These are phyloP conservation scores for Drosophila paracracens DNA, from an alignment of 2,888 invertebrate species.

Conservation along the genomic window DNA sequence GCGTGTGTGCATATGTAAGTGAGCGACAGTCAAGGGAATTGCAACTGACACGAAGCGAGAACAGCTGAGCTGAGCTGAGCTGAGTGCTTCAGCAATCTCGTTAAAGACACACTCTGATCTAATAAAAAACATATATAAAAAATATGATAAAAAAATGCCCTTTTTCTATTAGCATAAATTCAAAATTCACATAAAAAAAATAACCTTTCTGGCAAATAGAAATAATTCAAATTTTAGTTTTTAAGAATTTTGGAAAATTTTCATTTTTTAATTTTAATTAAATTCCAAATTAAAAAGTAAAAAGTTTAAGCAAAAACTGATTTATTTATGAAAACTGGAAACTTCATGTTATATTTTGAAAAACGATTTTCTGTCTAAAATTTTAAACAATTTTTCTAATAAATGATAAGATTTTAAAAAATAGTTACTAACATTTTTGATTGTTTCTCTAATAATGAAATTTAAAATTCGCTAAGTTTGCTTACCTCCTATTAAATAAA, in stretches of 20 bases:
- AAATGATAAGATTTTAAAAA: not conserved
- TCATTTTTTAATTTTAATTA: not conserved
- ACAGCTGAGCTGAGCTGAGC: slow-evolving; percentile 49
- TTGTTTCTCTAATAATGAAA: not conserved
- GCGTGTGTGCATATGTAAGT: not conserved
- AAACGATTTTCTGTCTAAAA: no score
- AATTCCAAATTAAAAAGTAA: no score
- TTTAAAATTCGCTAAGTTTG: not conserved
- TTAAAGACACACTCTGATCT: not conserved
- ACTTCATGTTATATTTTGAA: no score
- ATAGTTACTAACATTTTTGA: no score
- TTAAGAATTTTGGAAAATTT: no score
- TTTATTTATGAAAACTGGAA: no score
- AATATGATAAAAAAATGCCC: not conserved
- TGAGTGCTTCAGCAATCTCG: slow-evolving; percentile 29
- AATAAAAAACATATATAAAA: no score
- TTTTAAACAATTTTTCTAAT: no score
- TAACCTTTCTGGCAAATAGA: accelerated
- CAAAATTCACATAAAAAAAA: not conserved
- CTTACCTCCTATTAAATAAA: not conserved
- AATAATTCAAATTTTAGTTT: not conserved
- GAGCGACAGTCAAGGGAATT: slow-evolving; percentile 53
- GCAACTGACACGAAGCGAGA: slow-evolving; percentile 55
- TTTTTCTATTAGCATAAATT: not conserved
- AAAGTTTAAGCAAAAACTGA: no score